These are phyloP conservation scores for Bedellia somnulentella DNA, from an alignment of 2,888 invertebrate genomes.

Conservation along the genomic window DNA sequence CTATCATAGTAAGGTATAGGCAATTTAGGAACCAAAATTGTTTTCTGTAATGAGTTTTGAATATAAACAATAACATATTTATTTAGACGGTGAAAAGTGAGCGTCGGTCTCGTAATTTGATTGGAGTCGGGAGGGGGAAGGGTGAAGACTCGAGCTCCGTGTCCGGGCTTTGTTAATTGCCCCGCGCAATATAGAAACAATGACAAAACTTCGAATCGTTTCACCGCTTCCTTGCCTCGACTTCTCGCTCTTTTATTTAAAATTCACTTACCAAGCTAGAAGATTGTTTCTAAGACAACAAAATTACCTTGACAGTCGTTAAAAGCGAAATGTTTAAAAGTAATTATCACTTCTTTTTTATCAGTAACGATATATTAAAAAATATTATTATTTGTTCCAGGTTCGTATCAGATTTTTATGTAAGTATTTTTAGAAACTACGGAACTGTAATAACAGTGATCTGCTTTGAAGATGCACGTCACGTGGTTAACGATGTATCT, in stretches of 20 bases:
- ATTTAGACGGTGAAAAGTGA: conserved; percentile 25
- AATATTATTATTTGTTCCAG: conserved; percentile 7
- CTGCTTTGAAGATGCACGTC: too few relatives aligned
- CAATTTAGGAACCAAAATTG: too few relatives aligned
- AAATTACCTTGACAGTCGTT: conserved; percentile 16
- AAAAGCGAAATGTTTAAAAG: conserved; percentile 43
- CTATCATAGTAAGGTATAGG: too few relatives aligned
- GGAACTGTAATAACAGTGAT: too few relatives aligned
- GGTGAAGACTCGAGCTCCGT: conserved; percentile 25
- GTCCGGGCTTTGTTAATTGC: conserved; percentile 52
- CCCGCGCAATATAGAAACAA: conserved; percentile 55
- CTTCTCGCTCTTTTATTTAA: conserved; percentile 51
- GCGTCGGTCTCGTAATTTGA: conserved; percentile 40
- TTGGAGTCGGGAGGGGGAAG: conserved; percentile 33
- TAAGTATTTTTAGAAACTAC: too few relatives aligned
- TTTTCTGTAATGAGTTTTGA: neutral
- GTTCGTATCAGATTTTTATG: too few relatives aligned
- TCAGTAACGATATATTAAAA: conserved; percentile 15
- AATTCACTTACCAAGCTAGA: conserved; percentile 49
- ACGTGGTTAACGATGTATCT: too few relatives aligned
- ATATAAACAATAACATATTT: conserved; percentile 17
- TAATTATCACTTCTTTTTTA: conserved; percentile 34
- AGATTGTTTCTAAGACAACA: conserved; percentile 44
- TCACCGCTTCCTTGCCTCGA: conserved; percentile 29
- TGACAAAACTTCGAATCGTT: conserved; percentile 48